Evolutionary conservation across 2,888 invertebrate species (phyloP).

Genomic region (Ectobius pallidus): DNA sequence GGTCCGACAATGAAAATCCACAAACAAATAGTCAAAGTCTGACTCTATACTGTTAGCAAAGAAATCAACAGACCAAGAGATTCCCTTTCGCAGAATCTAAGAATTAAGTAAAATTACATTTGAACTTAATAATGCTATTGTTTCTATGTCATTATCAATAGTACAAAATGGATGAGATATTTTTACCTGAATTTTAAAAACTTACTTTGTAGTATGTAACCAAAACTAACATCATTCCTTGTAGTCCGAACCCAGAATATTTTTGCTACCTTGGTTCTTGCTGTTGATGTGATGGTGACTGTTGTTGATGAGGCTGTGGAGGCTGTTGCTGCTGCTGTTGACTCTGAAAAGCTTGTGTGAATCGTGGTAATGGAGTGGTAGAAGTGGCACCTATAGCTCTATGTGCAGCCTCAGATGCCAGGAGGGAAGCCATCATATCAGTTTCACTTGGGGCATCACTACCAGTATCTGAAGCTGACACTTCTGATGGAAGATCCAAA

Average conservation of each 20-base stretch:
- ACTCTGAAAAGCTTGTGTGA: conserved; percentile 58
- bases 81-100: no score
- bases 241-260: conserved; percentile 21
- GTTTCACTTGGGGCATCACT: conserved; percentile 5
- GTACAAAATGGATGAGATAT: no score
- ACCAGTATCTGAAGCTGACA: conserved; percentile 30
- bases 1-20: no score
- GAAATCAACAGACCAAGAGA: no score
- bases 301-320: conserved; percentile 19
- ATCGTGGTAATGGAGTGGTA: conserved; percentile 55
- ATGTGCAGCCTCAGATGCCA: not conserved
- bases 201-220: no score
- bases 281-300: not conserved
- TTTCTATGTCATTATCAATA: no score
- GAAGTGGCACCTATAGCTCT: not conserved
- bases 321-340: conserved; percentile 14
- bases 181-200: no score
- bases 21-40: no score
- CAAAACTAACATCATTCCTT: no score
- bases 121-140: no score
- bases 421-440: conserved; percentile 22
- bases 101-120: no score
- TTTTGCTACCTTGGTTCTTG: conserved; percentile 23
- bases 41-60: no score
- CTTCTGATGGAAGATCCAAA: conserved; percentile 15